Conservation (phyloP, 2,113 vertebrate genomes). For the Phodopus roborovskii region DNA sequence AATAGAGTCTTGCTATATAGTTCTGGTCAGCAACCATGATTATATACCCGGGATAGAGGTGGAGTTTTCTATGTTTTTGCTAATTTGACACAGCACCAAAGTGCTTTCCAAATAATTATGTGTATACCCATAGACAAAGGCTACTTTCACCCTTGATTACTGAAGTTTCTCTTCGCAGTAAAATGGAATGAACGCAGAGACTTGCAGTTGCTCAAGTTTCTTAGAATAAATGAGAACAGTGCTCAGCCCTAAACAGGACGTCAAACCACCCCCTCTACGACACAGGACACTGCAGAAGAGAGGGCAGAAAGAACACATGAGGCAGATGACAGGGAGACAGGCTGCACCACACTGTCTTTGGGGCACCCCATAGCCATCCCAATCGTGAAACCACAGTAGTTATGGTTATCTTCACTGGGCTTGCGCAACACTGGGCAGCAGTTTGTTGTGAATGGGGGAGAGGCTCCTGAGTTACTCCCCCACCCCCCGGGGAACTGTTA, state of each 20-base stretch:
- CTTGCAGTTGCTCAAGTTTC: neutral
- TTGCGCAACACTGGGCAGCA: neutral
- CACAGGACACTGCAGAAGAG: no score
- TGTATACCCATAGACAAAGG: neutral
- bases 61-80: neutral
- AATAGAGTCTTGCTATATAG: neutral
- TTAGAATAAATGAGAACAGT: neutral
- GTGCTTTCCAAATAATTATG: neutral
- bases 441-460: neutral
- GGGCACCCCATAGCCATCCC: neutral
- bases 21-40: neutral
- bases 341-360: neutral
- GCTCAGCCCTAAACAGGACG: neutral
- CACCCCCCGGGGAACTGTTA: neutral
- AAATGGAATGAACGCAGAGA: neutral
- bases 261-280: neutral
- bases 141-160: neutral
- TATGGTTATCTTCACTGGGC: neutral
- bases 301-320: neutral
- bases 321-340: neutral
- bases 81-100: neutral
- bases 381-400: neutral
- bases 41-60: neutral
- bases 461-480: neutral
- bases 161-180: neutral